Evolutionary conservation across 2,113 vertebrate genomes (phyloP), one percentile per base, ranked within the genome.

Genomic region (Micromys minutus): DNA sequence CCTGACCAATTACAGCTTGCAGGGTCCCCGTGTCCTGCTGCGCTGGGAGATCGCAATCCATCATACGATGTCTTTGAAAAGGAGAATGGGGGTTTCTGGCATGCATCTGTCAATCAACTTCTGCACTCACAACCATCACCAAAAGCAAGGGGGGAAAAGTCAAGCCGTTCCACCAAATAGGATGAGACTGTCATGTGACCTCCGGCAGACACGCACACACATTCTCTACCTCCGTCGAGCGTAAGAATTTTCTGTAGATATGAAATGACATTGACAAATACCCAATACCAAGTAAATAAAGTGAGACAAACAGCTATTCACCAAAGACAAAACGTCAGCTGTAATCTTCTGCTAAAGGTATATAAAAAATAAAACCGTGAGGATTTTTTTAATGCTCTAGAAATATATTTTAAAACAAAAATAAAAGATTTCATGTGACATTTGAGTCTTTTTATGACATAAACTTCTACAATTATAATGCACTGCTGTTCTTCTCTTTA

Each of bases 1-100:
- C 99, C 98, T 99, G 98, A 98, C 99, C 98, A 99, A 99, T 99
- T 99, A 99, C 98, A 99, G 98, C 98, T 98, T 99, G 98, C 98
- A 98, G 98, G 98, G 98, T 99, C 98, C 98, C 98, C 95, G 98
- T 98, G 98, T 99, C 98, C 98, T 98, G 98, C 98, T 99, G 98
- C 97, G 98, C 98, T 98, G 98, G 98, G 98, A 99, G 98, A 98
- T 98, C 97, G 97, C 98, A 98, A 99, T 99, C 98, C 98, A 98
- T 99, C 98, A 98, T 98, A 98, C 98, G 98, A 98, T 98, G 98
- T 98, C 98, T 99, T 99, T 98, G 99, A 98, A 99, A 98, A 98
- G 97, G 98, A 98, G 98, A 98, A 98, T 98, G 98, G 98, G 98
- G 98, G 98, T 98, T 99, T 99, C 98, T 98, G 98, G 98, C 98